These are phyloP conservation scores for Sminthurinus aureus DNA, from an alignment of 2,888 invertebrate species.

Conservation along the genomic window DNA sequence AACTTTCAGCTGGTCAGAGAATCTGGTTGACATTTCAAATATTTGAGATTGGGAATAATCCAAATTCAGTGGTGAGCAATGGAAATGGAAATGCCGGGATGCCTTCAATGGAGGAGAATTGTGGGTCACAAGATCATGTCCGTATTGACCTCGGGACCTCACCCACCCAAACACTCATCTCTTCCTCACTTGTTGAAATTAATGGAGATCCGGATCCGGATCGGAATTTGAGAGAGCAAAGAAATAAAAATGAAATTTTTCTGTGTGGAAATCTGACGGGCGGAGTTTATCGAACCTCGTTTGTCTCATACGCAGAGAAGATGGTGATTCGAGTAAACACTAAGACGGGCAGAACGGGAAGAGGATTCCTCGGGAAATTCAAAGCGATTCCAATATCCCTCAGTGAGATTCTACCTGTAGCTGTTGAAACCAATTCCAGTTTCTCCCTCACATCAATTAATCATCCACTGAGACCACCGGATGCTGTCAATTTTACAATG, in stretches of 20 bases:
- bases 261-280: slow-evolving; percentile 58
- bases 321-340: slow-evolving; percentile 72
- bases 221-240: background rate
- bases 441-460: slow-evolving; percentile 55
- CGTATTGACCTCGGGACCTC: slow-evolving; percentile 68
- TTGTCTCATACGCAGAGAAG: slow-evolving; percentile 72
- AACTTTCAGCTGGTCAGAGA: slow-evolving; percentile 68
- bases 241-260: slow-evolving; percentile 49
- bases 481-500: slow-evolving; percentile 64
- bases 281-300: slow-evolving; percentile 61
- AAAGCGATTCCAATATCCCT: slow-evolving; percentile 71
- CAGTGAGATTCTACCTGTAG: slow-evolving; percentile 50
- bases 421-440: slow-evolving; percentile 46
- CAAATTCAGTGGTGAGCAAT: slow-evolving; percentile 56
- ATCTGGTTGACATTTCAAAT: slow-evolving; percentile 74
- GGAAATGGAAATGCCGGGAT: slow-evolving; percentile 67
- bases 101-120: slow-evolving; percentile 42
- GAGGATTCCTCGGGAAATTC: slow-evolving; percentile 71
- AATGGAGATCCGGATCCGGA: background rate
- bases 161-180: background rate
- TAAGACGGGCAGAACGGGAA: slow-evolving; percentile 71
- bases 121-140: slow-evolving; percentile 62
- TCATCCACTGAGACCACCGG: slow-evolving; percentile 60
- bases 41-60: slow-evolving; percentile 58
- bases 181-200: background rate